A percentile compares a stretch with the other conserved stretches of the same genome.
Evolutionary conservation across 2,113 vertebrate species (phyloP).

Genomic region (Tringa solitaria): DNA sequence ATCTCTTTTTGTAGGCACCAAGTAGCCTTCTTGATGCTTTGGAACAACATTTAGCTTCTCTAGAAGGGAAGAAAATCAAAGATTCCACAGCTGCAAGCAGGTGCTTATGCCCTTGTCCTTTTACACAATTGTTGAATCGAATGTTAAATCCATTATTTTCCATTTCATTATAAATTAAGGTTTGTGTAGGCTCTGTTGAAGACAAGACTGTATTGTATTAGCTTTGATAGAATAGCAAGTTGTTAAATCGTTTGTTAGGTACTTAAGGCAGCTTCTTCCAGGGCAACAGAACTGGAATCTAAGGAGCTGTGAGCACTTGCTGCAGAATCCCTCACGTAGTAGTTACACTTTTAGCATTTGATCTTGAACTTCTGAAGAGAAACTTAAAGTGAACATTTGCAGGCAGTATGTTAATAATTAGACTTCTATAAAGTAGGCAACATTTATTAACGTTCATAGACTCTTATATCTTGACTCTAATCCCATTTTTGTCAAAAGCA

Average conservation of each 20-base stretch:
- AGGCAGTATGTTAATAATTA: neutral
- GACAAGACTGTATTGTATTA: neutral
- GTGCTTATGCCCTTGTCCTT: constrained; percentile 61
- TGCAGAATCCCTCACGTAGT: neutral
- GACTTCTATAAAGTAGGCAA: neutral
- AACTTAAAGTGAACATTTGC: neutral
- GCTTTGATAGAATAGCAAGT: neutral
- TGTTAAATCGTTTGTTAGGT: neutral
- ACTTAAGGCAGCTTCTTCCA: neutral
- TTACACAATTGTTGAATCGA: neutral
- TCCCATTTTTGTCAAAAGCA: neutral
- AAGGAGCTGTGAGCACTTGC: neutral
- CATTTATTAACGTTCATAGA: neutral
- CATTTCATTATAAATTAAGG: neutral
- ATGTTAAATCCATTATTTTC: neutral
- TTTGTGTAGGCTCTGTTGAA: neutral
- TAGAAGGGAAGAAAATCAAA: constrained; percentile 99
- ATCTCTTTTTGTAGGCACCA: constrained; percentile 80
- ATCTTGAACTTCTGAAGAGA: neutral
- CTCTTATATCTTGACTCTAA: neutral
- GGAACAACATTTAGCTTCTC: constrained; percentile 96
- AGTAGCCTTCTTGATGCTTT: constrained; percentile 98
- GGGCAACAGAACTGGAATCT: neutral
- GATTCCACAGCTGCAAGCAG: constrained; percentile 98
- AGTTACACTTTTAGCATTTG: neutral